Evolutionary conservation across 2,888 invertebrate genomes (phyloP).

Genomic region (Morpho helenor): DNA sequence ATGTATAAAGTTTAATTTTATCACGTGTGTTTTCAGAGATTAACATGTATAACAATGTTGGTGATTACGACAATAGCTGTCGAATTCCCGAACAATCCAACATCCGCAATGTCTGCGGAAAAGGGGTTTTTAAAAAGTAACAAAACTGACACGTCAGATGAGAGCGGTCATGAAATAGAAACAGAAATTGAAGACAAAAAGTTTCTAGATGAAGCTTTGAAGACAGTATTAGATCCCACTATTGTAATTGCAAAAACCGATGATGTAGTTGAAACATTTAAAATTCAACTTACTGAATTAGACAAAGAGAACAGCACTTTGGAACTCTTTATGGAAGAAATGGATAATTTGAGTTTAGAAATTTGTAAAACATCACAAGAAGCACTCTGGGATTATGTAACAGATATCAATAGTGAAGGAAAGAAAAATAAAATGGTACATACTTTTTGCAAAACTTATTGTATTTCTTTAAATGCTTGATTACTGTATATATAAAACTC

Average conservation of each 20-base stretch:
- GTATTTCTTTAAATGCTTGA: no score
- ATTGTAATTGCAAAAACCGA: slow-evolving; percentile 43
- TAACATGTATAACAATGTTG: slow-evolving; percentile 36
- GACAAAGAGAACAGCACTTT: slow-evolving; percentile 52
- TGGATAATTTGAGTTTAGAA: slow-evolving; percentile 67
- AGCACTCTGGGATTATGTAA: slow-evolving; percentile 67
- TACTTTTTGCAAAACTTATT: slow-evolving; percentile 9
- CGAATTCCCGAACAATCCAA: slow-evolving; percentile 53
- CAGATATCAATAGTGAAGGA: slow-evolving; percentile 57
- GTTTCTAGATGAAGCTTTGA: slow-evolving; percentile 65
- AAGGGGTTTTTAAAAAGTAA: slow-evolving; percentile 44
- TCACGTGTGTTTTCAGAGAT: slow-evolving; percentile 40
- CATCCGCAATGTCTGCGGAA: slow-evolving; percentile 65
- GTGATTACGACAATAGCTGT: slow-evolving; percentile 44
- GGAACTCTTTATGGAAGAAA: slow-evolving; percentile 61
- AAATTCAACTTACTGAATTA: slow-evolving; percentile 51
- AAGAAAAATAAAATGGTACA: slow-evolving; percentile 68
- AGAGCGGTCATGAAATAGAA: slow-evolving; percentile 64
- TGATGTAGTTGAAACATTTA: slow-evolving; percentile 51
- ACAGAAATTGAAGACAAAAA: slow-evolving; percentile 61
- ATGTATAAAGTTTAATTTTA: no score
- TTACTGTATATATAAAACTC: no score
- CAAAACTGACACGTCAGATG: slow-evolving; percentile 57
- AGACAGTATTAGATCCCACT: slow-evolving; percentile 56
- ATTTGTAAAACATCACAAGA: slow-evolving; percentile 67